Evolutionary conservation across 1,140 invertebrate species (phyloP).

Genomic region (Ostrea edulis): DNA sequence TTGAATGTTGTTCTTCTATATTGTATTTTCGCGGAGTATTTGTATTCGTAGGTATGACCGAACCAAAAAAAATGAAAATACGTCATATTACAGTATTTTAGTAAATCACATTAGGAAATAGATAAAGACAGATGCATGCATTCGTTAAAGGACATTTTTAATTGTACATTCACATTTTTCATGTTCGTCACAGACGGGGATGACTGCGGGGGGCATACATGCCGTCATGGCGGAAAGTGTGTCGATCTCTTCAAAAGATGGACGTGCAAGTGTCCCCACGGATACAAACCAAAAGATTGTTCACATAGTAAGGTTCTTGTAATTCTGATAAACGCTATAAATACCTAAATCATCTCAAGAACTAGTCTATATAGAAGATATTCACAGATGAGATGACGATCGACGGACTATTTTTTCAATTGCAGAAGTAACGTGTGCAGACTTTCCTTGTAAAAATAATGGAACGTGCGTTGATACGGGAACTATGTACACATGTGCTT

Average conservation of each 20-base stretch:
- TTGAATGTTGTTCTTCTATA: too few relatives aligned
- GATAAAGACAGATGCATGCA: too few relatives aligned
- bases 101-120: too few relatives aligned
- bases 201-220: conserved; percentile 15
- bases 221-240: conserved; percentile 49
- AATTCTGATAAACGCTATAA: not conserved
- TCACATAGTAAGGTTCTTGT: conserved; percentile 30
- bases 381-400: not conserved
- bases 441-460: conserved; percentile 57
- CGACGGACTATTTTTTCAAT: not conserved
- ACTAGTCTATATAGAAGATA: not conserved
- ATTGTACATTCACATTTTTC: too few relatives aligned
- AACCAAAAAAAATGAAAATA: too few relatives aligned
- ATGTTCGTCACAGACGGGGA: conserved; percentile 14
- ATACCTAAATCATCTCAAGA: not conserved
- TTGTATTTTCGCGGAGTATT: too few relatives aligned
- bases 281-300: conserved; percentile 52
- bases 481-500: conserved; percentile 46
- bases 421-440: conserved; percentile 52
- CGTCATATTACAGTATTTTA: too few relatives aligned
- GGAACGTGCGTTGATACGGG: conserved; percentile 56
- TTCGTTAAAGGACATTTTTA: too few relatives aligned
- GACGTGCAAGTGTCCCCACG: conserved; percentile 56
- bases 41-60: too few relatives aligned
- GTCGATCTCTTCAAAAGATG: conserved; percentile 45